Base-by-base conservation (phyloP, 2,797 vertebrate species). In the Ctenopoma multispine region DNA sequence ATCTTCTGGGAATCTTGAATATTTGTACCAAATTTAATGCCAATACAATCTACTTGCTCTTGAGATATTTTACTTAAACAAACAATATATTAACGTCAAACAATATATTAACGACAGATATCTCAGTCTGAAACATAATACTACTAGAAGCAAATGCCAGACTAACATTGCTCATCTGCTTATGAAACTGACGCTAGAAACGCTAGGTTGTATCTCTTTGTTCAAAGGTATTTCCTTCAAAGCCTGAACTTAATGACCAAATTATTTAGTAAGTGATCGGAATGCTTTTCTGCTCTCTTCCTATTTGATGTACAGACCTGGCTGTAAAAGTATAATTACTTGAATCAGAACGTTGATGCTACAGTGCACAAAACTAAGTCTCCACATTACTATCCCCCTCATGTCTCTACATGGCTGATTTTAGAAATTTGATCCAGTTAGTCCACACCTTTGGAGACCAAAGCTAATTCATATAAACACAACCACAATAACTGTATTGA, bases 371-470 rank as follows among this genome's bases (percentile, higher is more conserved):
- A 65, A 71, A 63, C 62, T 34, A 68, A 58, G 53, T 50, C 46
- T 43, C 36, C 47, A 86, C 71, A 87, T 84, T 81, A 75, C 55
- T 49, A 5, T 15, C 12, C 36, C 15, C 15, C 40, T 13, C 36
- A 38, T 4, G 55, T 81, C 69, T 78, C 63, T 55, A 77, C 79
- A 73, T 58, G 61, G 75, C 55, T 76, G 64, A 78, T 80, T 90
- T 68, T 75, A 49, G 49, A 63, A 80, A 82, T 81, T 67, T 72
- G 54, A 82, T 84, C 55, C 54, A 67, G 65, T 78, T 77, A 59
- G 57, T 69, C 77, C 67, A 47, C 49, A 70, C 65, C 62, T 78
- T 48, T 3, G 6, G 34, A 68, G 73, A 77, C 59, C 50, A 38
- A 48, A 78, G 75, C 79, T 55, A 63, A 83, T 79, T 85, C 55